A percentile compares a stretch with the other conserved stretches of the same genome.
These are phyloP conservation scores for Escarpia spicata DNA, from an alignment of 2,888 invertebrate species.

Conservation along the genomic window DNA sequence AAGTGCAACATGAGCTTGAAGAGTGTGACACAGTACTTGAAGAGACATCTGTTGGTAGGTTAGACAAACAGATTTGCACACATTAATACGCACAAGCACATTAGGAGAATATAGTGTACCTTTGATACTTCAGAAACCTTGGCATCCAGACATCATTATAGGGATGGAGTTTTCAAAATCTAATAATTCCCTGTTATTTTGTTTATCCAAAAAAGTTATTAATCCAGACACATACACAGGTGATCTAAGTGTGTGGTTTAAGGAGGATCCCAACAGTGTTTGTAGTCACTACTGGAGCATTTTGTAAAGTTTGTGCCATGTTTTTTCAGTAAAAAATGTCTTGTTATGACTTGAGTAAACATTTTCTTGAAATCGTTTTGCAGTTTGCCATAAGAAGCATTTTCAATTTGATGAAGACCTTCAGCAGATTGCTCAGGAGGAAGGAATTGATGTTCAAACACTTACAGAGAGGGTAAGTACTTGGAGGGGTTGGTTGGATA, in stretches of 20 bases:
- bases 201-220: no score
- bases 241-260: no score
- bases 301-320: not conserved
- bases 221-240: no score
- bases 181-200: no score
- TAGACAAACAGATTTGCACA: not conserved
- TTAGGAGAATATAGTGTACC: not conserved
- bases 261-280: not conserved
- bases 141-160: no score
- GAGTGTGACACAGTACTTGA: not conserved
- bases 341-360: not conserved
- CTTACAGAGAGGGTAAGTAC: not conserved
- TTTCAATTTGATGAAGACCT: not conserved
- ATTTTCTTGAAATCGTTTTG: not conserved
- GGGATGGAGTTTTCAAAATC: no score
- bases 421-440: constrained; percentile 1
- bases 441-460: not conserved
- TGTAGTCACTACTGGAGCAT: not conserved
- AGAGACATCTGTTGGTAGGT: not conserved
- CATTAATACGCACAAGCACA: not conserved
- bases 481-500: not conserved
- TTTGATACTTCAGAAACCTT: no score
- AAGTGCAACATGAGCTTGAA: not conserved
- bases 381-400: not conserved
- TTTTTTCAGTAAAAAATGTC: not conserved